Base-by-base conservation (phyloP, 1,140 invertebrate genomes). In the Drosophila kikkawai region DNA sequence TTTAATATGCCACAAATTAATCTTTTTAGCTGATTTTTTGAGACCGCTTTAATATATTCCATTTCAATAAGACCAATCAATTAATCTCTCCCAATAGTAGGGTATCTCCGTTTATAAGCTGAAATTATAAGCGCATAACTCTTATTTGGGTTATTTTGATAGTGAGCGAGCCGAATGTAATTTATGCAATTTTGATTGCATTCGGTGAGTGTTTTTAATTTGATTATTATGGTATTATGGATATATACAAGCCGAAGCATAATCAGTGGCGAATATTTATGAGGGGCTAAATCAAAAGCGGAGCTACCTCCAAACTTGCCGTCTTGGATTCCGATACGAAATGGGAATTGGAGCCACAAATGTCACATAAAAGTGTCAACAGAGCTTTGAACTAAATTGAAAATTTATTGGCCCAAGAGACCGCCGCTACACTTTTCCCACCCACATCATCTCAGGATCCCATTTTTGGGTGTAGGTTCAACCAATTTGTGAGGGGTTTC, bases 111-210 rank as follows among this genome's bases (percentile, higher is more conserved):
- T 67, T 61, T 78, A 44, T 60, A 59, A 75, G 47, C 45, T 37
- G 44, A 75, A 71, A 88, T 84, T 88, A 83, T 78, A 90, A 78
- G 44, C 73, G 59, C 74, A 88, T 81, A 88, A 79, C 77, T 84
- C 78, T 79, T 79, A 75, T 80, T 75, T 26, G 15, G 53, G 47
- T 22, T 69, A 64, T 64, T 69, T 68, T 51, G 68, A 74, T 74
- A 63, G 65, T 50, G 32, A 64, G 75, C 39, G 51, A 55, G 13
- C 48, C 55, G 71, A 88, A 81, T 67, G 66, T 88, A 84, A 88
- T 88, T 88, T 88, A 88, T 88, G 85, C 59, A 75, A 51, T 79
- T 88, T 88, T 90, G 84, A 88, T 87, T 88, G 84, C 84, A 88
- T 83, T 84, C 82, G 76, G 74, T 78, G 84, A 88, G 85, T 84